A percentile compares a stretch with the other conserved stretches of the same genome.
phyloP scores from a whole-genome alignment of 2,797 vertebrate species.

The Anabacerthia variegaticeps region DNA sequence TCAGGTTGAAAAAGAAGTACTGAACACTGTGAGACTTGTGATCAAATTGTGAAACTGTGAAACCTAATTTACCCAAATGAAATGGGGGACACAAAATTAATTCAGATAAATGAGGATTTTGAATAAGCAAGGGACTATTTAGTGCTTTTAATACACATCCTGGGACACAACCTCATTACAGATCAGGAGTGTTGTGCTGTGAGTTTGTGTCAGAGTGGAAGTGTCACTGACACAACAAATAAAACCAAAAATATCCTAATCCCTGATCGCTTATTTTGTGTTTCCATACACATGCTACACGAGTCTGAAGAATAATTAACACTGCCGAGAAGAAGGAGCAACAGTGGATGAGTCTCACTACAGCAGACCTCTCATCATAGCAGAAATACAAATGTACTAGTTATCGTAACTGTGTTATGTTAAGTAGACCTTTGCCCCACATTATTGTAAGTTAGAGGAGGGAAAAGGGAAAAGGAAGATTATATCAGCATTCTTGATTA shows the following conservation, averaged over 20 bases:
- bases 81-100: conserved; percentile 67
- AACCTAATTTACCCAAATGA: conserved; percentile 67
- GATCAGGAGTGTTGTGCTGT: conserved; percentile 50
- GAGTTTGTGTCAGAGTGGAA: conserved; percentile 63
- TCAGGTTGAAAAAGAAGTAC: not conserved
- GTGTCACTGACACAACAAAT: conserved; percentile 62
- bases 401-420: conserved; percentile 56
- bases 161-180: conserved; percentile 66
- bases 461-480: conserved; percentile 56
- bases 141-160: conserved; percentile 59
- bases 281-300: conserved; percentile 45
- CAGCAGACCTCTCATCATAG: conserved; percentile 63
- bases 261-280: conserved; percentile 60
- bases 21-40: conserved; percentile 35
- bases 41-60: conserved; percentile 64
- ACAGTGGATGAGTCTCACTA: conserved; percentile 55
- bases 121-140: conserved; percentile 65
- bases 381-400: conserved; percentile 67
- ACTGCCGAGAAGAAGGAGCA: conserved; percentile 55
- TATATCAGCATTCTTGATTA: conserved; percentile 55
- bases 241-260: conserved; percentile 61
- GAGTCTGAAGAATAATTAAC: conserved; percentile 69
- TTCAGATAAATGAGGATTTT: conserved; percentile 67
- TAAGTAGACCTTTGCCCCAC: conserved; percentile 67
- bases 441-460: conserved; percentile 60